A percentile compares a stretch with the other conserved stretches of the same genome.
Evolutionary conservation across 2,113 vertebrate species (phyloP).

Genomic region (Dicrurus megarhynchus): DNA sequence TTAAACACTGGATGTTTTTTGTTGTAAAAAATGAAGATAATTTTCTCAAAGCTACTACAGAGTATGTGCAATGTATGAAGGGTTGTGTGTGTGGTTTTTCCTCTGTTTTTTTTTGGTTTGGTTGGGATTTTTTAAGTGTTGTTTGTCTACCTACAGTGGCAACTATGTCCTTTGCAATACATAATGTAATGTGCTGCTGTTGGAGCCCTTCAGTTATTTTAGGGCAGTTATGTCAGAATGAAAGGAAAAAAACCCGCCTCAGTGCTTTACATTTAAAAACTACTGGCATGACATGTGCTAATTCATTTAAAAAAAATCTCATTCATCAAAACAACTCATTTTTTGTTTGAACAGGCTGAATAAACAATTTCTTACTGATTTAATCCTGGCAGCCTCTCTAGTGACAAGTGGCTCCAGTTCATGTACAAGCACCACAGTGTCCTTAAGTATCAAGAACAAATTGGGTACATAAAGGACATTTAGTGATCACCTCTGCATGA

Average conservation of each 20-base stretch:
- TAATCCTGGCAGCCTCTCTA: conserved; percentile 64
- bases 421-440: conserved; percentile 59
- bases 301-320: conserved; percentile 75
- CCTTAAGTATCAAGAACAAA: conserved; percentile 65
- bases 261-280: conserved; percentile 71
- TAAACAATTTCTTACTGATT: conserved; percentile 74
- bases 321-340: conserved; percentile 79
- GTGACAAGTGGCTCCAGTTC: conserved; percentile 60
- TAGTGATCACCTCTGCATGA: conserved; percentile 56
- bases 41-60: not conserved
- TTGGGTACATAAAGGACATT: conserved; percentile 43
- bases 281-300: conserved; percentile 67
- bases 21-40: not conserved
- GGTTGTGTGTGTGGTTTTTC: accelerated
- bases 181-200: not conserved
- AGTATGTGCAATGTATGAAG: not conserved
- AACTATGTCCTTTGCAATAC: not conserved
- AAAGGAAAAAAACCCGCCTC: conserved; percentile 42
- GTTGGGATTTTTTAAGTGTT: not conserved
- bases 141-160: not conserved
- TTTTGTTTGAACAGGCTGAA: conserved; percentile 75
- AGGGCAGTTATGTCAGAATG: conserved; percentile 54
- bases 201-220: conserved; percentile 58
- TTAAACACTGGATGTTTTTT: not conserved
- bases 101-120: not conserved